Evolutionary conservation across 2,113 vertebrate species (phyloP).

Genomic region (Elephantulus edwardii): DNA sequence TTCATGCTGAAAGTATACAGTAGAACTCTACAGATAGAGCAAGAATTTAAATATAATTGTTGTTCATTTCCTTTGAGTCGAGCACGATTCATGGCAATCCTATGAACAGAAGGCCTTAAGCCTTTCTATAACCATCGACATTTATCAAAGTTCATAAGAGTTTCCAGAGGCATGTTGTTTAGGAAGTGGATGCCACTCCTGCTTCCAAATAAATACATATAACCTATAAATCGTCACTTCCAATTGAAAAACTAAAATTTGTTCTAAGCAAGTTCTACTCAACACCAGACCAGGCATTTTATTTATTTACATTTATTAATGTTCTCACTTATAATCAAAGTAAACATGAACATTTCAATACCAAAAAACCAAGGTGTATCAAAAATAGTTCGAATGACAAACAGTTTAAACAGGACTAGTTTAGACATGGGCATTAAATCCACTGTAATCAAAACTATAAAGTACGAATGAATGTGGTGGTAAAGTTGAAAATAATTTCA

Average conservation of each 20-base stretch:
- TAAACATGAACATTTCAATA: conserved; percentile 64
- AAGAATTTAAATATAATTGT: background rate
- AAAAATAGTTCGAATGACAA: conserved; percentile 74
- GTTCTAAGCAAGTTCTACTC: conserved; percentile 4
- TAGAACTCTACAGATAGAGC: background rate
- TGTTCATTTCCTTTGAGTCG: too few relatives aligned
- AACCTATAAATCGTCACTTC: background rate
- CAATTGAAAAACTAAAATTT: background rate
- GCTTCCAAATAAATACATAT: too few relatives aligned
- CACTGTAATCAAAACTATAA: background rate
- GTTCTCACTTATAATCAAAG: conserved; percentile 52
- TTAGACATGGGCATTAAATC: conserved; percentile 55
- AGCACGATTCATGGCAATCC: too few relatives aligned
- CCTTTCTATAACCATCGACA: too few relatives aligned
- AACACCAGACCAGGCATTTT: background rate
- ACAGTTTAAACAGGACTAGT: conserved; percentile 61
- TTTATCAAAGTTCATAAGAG: too few relatives aligned
- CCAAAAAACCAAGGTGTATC: conserved; percentile 67
- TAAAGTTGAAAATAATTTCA: background rate
- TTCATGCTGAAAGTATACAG: background rate
- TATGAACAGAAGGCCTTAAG: too few relatives aligned
- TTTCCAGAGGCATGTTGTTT: too few relatives aligned
- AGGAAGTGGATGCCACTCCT: too few relatives aligned
- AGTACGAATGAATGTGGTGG: background rate
- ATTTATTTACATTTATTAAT: conserved; percentile 11